Conservation (phyloP, 2,113 vertebrate species). For the Anas platyrhynchos region DNA sequence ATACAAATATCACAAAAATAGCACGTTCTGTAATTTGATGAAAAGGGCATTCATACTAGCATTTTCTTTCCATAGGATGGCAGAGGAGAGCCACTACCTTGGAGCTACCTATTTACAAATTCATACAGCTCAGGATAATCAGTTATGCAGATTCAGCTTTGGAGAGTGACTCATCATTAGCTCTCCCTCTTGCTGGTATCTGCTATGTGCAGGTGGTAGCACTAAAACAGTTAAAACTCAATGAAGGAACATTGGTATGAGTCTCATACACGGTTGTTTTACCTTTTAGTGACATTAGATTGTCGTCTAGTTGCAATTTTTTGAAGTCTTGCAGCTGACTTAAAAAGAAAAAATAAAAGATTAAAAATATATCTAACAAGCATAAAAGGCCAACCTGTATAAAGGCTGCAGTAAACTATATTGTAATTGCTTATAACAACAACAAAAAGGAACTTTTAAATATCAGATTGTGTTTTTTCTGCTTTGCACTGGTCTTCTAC, state of each 20-base stretch:
- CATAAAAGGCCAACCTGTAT: not conserved
- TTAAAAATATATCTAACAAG: not conserved
- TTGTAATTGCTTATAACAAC: rapidly evolving
- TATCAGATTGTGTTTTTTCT: not conserved
- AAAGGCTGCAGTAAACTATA: not conserved
- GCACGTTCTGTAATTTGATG: not conserved
- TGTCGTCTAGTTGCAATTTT: slow-evolving; percentile 48
- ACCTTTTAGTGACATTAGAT: slow-evolving; percentile 69
- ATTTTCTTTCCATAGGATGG: not conserved
- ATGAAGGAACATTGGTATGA: not conserved
- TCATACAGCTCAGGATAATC: not conserved
- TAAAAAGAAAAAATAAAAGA: slow-evolving; percentile 11
- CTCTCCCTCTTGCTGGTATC: not conserved
- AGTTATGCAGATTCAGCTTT: not conserved
- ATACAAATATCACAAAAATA: not conserved
- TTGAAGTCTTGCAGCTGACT: slow-evolving; percentile 77
- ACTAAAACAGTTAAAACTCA: not conserved
- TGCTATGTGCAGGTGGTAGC: not conserved
- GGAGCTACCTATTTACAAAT: not conserved
- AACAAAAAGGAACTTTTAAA: not conserved
- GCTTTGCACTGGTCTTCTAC: not conserved
- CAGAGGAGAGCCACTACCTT: not conserved
- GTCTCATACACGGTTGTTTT: not conserved
- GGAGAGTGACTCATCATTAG: not conserved
- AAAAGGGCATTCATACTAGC: not conserved